Evolutionary conservation across 2,888 invertebrate genomes (phyloP).

Genomic region (Epistrophe grossulariae): DNA sequence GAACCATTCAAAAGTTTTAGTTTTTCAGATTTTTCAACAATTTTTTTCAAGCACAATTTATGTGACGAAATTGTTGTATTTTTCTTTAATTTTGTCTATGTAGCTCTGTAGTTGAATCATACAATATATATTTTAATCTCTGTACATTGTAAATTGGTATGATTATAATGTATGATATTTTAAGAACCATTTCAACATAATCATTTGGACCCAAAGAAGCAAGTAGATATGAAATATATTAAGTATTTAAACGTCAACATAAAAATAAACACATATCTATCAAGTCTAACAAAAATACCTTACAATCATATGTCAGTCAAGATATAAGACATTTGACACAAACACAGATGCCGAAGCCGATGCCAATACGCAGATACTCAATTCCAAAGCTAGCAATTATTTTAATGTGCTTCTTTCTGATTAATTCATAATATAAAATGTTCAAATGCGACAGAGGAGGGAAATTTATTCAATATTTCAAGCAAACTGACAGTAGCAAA

Average conservation of each 20-base stretch:
- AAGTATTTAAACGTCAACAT: not conserved
- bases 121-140: too few species aligned
- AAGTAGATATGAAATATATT: not conserved
- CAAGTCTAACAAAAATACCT: not conserved
- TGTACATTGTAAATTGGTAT: too few species aligned
- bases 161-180: too few species aligned
- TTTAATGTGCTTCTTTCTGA: conserved; percentile 27
- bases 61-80: too few species aligned
- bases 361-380: not conserved
- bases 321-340: conserved; percentile 26
- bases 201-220: too few species aligned
- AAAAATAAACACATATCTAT: not conserved
- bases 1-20: too few species aligned
- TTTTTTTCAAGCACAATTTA: too few species aligned
- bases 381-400: conserved; percentile 32
- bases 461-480: conserved; percentile 13
- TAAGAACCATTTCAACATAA: too few species aligned
- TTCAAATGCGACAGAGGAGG: conserved; percentile 1
- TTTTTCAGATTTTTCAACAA: too few species aligned
- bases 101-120: too few species aligned
- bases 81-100: too few species aligned
- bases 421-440: conserved; percentile 6
- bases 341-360: conserved; percentile 11
- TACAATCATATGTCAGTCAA: conserved; percentile 26
- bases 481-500: conserved; percentile 3